Conservation (phyloP, 2,113 vertebrate species). For the Trochalopteron elliotii region DNA sequence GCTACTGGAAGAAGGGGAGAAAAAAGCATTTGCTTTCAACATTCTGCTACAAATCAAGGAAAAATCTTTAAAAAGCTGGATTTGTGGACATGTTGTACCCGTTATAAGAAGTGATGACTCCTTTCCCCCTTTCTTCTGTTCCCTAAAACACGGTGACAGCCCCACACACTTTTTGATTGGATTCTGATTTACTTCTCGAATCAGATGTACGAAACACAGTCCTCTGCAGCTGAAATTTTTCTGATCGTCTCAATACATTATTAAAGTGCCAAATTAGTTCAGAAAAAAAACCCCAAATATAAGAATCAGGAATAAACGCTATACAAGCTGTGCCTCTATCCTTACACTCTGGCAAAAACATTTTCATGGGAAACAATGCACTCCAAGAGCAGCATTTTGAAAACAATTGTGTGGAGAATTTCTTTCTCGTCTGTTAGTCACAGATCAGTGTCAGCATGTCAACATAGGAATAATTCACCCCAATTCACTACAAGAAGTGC, state of each 20-base stretch:
- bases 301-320: background rate
- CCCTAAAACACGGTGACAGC: background rate
- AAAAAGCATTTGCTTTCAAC: background rate
- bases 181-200: background rate
- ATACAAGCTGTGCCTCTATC: background rate
- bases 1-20: background rate
- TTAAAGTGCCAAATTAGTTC: background rate
- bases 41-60: background rate
- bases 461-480: background rate
- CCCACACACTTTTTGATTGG: background rate
- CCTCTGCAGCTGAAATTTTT: background rate
- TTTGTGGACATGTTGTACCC: background rate
- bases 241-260: background rate
- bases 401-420: background rate
- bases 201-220: background rate
- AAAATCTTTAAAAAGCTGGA: background rate
- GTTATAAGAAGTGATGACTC: background rate
- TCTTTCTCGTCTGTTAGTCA: background rate
- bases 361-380: background rate
- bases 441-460: background rate
- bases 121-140: background rate
- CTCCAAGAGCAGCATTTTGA: background rate
- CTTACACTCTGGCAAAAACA: background rate
- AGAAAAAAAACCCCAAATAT: accelerated
- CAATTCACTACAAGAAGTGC: background rate